Base-by-base conservation (phyloP, 2,113 vertebrate genomes). In the Motacilla tschutschensis region DNA sequence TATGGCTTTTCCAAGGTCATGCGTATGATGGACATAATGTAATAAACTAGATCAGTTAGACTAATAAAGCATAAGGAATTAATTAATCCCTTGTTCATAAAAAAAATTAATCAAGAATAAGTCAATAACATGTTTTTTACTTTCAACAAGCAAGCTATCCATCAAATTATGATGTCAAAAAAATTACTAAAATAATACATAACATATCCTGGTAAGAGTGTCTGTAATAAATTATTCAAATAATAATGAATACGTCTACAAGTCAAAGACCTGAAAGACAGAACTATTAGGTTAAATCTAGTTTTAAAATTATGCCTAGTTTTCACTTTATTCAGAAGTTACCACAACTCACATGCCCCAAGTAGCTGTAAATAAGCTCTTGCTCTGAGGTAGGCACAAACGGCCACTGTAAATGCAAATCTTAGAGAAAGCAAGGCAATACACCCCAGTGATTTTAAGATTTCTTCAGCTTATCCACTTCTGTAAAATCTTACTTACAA, bases 401-500 rank as follows among this genome's bases (percentile, higher is more conserved):
- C 1, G 4, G 15, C 46, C 67, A 41, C 4, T 14, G 21, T 10
- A 13, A 73, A 82, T 65, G 43, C 15, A 57, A 21, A 40, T 78
- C 16, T 59, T 19, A 12, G 10, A 47, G 26, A 76, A 79, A 58
- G 17, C 13, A 74, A 88, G 21, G 31, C 6, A 17, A 62, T 2
- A 18, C 9, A 53, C 0, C 1, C 2, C 14, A 53, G 5, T 0
- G 1, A 73, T 25, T 77, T 66, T 12, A 76, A 38, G 17, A 73
- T 36, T 74, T 69, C 14, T 79, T 55, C 40, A 70, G 50, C 31
- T 55, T 79, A 58, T 48, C n/a, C 77, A 28, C 44, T 41, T 73
- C 59, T 67, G 15, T 20, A 71, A 90, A 83, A 80, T 3, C 44
- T 63, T 51, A 62, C 31, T 43, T 84, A 54, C 38, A 82, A 89